Evolutionary conservation across 2,113 vertebrate species (phyloP).

Genomic region (Romanogobio albipinnatus): DNA sequence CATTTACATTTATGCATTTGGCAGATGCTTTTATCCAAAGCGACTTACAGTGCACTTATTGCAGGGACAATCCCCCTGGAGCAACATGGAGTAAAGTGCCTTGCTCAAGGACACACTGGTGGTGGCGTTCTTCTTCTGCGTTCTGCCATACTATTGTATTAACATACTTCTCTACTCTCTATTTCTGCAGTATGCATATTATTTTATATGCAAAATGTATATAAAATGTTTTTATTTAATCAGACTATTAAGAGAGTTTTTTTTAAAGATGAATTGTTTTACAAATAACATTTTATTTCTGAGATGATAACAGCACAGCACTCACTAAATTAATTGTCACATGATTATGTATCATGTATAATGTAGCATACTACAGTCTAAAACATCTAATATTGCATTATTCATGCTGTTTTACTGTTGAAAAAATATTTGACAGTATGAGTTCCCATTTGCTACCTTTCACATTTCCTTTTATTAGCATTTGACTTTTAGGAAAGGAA

Average conservation of each 20-base stretch:
- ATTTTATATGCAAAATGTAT: too few species aligned
- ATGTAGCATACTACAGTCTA: background rate
- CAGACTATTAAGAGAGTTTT: background rate
- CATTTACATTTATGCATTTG: too few species aligned
- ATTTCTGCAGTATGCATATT: background rate
- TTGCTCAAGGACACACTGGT: too few species aligned
- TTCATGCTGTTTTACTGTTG: background rate
- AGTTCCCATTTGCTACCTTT: background rate
- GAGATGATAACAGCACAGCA: background rate
- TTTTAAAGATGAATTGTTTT: background rate
- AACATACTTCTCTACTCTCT: background rate
- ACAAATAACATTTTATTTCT: background rate
- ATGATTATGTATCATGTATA: background rate
- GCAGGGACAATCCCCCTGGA: too few species aligned
- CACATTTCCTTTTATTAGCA: background rate
- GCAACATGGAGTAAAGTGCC: too few species aligned
- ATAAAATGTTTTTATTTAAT: background rate
- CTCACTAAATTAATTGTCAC: background rate
- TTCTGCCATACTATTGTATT: background rate
- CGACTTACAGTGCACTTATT: too few species aligned
- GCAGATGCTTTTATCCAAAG: too few species aligned
- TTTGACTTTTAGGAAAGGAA: background rate
- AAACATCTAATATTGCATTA: background rate
- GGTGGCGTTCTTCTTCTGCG: too few species aligned
- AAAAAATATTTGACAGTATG: background rate